Conservation (phyloP, 2,797 vertebrate species). For the Cuculus canorus region DNA sequence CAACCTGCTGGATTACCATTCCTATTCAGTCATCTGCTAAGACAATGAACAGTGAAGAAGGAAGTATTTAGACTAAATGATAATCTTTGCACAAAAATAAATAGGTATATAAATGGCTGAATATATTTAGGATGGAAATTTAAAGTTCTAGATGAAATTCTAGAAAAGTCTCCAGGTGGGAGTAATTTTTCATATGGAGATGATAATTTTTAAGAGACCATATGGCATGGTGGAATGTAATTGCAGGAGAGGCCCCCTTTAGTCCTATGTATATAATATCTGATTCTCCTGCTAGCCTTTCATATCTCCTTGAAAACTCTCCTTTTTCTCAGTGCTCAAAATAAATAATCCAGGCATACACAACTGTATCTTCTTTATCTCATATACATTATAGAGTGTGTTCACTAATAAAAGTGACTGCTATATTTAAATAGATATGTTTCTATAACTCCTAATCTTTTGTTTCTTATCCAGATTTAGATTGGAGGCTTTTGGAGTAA, state of each 20-base stretch:
- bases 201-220: neutral
- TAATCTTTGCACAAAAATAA: neutral
- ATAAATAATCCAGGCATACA: neutral
- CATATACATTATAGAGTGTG: neutral
- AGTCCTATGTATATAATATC: neutral
- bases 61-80: neutral
- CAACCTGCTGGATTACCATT: neutral
- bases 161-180: neutral
- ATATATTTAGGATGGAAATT: neutral
- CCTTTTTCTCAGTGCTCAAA: neutral
- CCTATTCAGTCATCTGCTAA: neutral
- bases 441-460: neutral
- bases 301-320: neutral
- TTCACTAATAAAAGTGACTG: neutral
- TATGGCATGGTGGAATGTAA: neutral
- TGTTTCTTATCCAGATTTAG: constrained; percentile 1
- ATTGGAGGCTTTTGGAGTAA: neutral
- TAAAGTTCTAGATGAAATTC: neutral
- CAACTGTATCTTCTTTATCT: neutral
- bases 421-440: neutral
- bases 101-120: neutral
- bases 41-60: neutral
- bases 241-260: neutral
- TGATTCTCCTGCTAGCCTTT: neutral
- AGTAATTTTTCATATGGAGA: constrained; percentile 15